These are phyloP conservation scores for Masticophis lateralis DNA, from an alignment of 2,797 vertebrate species.

Conservation along the genomic window DNA sequence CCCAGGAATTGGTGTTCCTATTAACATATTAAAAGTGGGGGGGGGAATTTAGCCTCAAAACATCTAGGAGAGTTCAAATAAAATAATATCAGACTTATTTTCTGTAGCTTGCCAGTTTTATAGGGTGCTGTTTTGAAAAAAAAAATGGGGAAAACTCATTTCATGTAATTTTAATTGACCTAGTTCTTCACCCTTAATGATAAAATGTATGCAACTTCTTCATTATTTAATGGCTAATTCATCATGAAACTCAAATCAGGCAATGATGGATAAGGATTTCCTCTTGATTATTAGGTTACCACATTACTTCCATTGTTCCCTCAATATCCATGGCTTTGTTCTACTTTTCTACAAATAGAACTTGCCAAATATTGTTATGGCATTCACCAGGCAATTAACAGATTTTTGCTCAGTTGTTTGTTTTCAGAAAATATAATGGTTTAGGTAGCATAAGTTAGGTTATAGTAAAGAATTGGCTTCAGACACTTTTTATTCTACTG, in stretches of 20 bases:
- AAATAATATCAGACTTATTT: not conserved
- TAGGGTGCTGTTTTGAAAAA: rapidly evolving
- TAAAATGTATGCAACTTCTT: conserved; percentile 39
- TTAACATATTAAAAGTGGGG: conserved; percentile 22
- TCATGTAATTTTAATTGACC: conserved; percentile 16
- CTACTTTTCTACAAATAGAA: not conserved
- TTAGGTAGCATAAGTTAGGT: not conserved
- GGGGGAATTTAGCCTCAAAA: conserved; percentile 23
- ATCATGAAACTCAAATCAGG: conserved; percentile 41
- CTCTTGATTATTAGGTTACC: conserved; percentile 43
- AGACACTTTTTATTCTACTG: not conserved
- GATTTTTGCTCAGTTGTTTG: not conserved
- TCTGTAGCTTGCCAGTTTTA: rapidly evolving
- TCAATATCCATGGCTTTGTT: not conserved
- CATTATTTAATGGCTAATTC: conserved; percentile 37
- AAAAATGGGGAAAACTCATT: not conserved
- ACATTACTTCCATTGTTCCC: not conserved
- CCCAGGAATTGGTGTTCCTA: conserved; percentile 37
- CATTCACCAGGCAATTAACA: not conserved
- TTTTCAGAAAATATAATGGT: not conserved
- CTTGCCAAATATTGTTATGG: not conserved
- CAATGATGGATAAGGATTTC: conserved; percentile 48
- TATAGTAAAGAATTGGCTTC: not conserved
- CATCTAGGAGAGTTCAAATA: conserved; percentile 33
- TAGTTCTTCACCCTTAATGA: conserved; percentile 3